Base-by-base conservation (phyloP, 2,888 invertebrate genomes). In the Syrista parreyssii region DNA sequence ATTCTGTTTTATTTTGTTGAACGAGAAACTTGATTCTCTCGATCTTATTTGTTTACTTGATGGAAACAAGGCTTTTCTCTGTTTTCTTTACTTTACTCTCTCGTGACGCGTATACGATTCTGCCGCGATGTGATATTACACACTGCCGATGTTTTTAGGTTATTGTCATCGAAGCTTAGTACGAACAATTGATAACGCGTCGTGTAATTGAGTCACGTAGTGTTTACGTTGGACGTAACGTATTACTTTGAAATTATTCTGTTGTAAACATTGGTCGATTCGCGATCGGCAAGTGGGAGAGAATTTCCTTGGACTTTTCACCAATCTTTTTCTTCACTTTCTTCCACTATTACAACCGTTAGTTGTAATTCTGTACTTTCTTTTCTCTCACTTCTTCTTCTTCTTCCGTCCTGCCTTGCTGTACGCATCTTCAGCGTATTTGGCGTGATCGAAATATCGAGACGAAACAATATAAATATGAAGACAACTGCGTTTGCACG, bases 121-220 rank as follows among this genome's bases (percentile, higher is more conserved):
- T 32, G 11, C 23, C 35, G 73, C 71, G 71, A 79, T 36, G 79
- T 78, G 78, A 82, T 77, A 79, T 75, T 35, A 79, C 74, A 80
- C 73, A 79, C 79, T 80, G 79, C 80, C 82, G 71, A 71, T 71
- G 30, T 30, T 35, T 35, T 55, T 55, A 55, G 23, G 55, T 55
- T 55, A 55, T 55, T 34, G 9, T 74, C 35, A 11, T 74, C 74
- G 74, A 75, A 36, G 75, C 75, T 6, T 9, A 55, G 23, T 55
- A 9, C 55, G 55, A 9, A 23, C 23, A 23, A 55, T 55, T 55
- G 55, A 23, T 55, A 55, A 9, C 55, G 55, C 23, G 40, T 15
- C 40, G 15, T 40, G 4, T 6, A 1, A 40, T 15, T 6, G 15
- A 15, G 40, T 15, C 40, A 15, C 4, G 40, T 40, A 15, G 15